Evolutionary conservation across 2,888 invertebrate species (phyloP).

Genomic region (Lasioglossum lativentre): DNA sequence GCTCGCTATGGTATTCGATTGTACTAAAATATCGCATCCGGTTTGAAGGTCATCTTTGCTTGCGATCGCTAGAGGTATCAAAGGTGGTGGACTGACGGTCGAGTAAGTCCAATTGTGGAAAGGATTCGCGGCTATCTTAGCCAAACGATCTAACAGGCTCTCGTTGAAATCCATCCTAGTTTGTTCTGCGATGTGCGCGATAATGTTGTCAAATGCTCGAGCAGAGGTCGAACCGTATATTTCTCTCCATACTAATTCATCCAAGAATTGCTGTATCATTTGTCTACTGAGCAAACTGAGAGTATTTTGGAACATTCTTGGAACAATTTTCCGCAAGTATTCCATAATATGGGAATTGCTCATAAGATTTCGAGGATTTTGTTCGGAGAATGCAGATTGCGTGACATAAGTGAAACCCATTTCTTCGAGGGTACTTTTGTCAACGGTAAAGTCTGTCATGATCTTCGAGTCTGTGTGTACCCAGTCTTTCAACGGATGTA

Average conservation of each 20-base stretch:
- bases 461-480: constrained; percentile 92
- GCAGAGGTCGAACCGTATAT: constrained; percentile 92
- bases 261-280: constrained; percentile 95
- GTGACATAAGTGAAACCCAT: constrained; percentile 93
- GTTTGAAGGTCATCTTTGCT: constrained; percentile 63
- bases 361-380: constrained; percentile 86
- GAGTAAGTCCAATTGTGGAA: constrained; percentile 88
- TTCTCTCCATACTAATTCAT: constrained; percentile 96
- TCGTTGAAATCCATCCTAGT: constrained; percentile 88
- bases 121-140: constrained; percentile 87
- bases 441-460: constrained; percentile 93
- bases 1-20: constrained; percentile 4
- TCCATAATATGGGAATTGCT: constrained; percentile 94
- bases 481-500: constrained; percentile 92
- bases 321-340: constrained; percentile 93
- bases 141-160: constrained; percentile 84
- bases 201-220: constrained; percentile 92
- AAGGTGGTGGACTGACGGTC: constrained; percentile 65
- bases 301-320: constrained; percentile 96
- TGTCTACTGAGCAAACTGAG: constrained; percentile 92
- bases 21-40: constrained; percentile 49
- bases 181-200: constrained; percentile 92
- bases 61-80: constrained; percentile 70
- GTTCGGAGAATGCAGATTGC: constrained; percentile 86
- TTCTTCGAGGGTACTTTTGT: constrained; percentile 90